Evolutionary conservation across 2,113 vertebrate genomes (phyloP).

Genomic region (Esox niger): DNA sequence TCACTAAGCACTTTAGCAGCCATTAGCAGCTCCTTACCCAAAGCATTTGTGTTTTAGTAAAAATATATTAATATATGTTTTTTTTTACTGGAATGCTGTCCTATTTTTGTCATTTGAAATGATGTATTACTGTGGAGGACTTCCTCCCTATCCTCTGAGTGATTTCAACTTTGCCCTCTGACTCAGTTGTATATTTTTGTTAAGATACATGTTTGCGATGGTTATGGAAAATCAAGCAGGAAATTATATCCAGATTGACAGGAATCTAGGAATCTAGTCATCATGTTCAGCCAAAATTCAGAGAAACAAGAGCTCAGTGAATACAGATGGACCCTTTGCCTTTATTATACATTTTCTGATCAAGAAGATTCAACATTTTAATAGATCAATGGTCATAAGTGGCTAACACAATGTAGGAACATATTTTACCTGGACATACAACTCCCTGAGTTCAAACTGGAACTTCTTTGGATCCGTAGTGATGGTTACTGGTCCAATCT

Average conservation of each 20-base stretch:
- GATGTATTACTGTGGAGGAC: too few relatives aligned
- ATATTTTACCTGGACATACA: constrained; percentile 94
- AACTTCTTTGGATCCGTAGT: constrained; percentile 98
- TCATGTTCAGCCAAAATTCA: too few relatives aligned
- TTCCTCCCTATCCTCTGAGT: too few relatives aligned
- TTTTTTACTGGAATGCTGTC: too few relatives aligned
- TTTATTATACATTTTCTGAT: neutral
- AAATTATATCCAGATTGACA: constrained; percentile 7
- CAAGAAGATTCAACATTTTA: neutral
- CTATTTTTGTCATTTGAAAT: too few relatives aligned
- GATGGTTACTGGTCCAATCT: constrained; percentile 97
- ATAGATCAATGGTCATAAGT: neutral
- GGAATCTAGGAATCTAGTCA: too few relatives aligned
- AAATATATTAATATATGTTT: too few relatives aligned
- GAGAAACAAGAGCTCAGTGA: too few relatives aligned
- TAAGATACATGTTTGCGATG: constrained; percentile 36
- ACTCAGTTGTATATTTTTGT: constrained; percentile 35
- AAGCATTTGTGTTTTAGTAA: too few relatives aligned
- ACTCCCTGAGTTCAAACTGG: constrained; percentile 93
- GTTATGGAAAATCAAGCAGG: constrained; percentile 5
- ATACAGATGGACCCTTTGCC: neutral
- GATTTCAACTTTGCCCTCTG: too few relatives aligned
- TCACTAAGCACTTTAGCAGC: too few relatives aligned
- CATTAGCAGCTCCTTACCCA: too few relatives aligned
- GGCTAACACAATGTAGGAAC: constrained; percentile 11